Conservation (phyloP, 2,888 invertebrate genomes). For the Nemoura dubitans region DNA sequence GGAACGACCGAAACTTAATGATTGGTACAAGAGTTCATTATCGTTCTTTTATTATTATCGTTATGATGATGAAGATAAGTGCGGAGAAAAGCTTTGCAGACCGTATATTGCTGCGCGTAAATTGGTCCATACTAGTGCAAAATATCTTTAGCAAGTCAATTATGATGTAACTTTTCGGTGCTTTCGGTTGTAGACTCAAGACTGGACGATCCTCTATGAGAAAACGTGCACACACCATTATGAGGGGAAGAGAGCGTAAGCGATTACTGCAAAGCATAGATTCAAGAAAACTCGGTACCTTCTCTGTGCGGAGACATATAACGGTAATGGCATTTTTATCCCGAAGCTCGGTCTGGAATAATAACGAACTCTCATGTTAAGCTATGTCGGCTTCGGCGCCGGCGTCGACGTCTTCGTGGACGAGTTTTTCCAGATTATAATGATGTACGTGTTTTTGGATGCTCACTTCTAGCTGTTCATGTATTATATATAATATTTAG, state of each 20-base stretch:
- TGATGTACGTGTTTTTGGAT: neutral
- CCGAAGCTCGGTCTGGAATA: neutral
- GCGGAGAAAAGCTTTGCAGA: too few relatives aligned
- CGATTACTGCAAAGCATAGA: neutral
- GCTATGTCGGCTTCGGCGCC: neutral
- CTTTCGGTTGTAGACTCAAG: neutral
- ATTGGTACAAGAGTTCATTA: neutral
- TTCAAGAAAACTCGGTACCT: neutral
- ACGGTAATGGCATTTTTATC: constrained; percentile 4
- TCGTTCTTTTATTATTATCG: neutral
- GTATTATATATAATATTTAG: neutral
- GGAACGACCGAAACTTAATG: neutral
- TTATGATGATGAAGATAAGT: too few relatives aligned
- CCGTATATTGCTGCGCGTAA: too few relatives aligned
- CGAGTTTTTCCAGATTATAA: neutral
- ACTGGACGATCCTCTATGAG: neutral
- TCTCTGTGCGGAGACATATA: neutral
- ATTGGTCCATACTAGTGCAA: too few relatives aligned
- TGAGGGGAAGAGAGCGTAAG: neutral
- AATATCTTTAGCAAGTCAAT: too few relatives aligned
- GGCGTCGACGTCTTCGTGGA: neutral
- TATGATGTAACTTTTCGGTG: neutral
- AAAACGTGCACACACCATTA: neutral
- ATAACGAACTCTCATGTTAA: neutral
- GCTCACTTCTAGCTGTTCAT: neutral